A percentile compares a stretch with the other conserved stretches of the same genome.
phyloP scores from a whole-genome alignment of 2,113 vertebrate genomes.

The Ameiurus melas region DNA sequence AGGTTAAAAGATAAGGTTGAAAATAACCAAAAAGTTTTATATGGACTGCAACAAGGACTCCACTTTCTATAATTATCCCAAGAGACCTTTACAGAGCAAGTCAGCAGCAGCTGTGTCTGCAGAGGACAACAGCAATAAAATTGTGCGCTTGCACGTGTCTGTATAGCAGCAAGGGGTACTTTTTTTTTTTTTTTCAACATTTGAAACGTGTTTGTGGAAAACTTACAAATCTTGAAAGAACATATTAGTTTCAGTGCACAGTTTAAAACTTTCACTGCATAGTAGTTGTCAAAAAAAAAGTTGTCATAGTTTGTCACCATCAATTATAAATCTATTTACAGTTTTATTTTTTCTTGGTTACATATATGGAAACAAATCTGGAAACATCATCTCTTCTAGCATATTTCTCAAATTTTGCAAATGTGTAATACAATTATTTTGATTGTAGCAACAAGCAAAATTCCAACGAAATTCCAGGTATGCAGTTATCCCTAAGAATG shows the following conservation, averaged over 20 bases:
- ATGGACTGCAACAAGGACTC: constrained; percentile 22
- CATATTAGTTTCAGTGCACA: background rate
- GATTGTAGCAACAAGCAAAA: background rate
- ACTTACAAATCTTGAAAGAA: background rate
- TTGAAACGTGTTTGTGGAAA: background rate
- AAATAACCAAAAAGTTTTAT: constrained; percentile 37
- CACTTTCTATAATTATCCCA: constrained; percentile 32
- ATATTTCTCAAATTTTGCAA: background rate
- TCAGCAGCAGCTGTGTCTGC: constrained; percentile 46
- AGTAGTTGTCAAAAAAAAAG: background rate
- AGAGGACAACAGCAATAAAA: constrained; percentile 22
- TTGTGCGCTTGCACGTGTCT: background rate
- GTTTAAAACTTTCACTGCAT: background rate
- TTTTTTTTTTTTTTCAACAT: background rate
- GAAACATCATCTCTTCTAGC: background rate
- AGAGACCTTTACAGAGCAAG: constrained; percentile 31
- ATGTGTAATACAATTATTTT: background rate
- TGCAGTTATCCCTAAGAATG: background rate
- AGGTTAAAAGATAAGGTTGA: background rate
- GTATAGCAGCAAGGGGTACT: background rate
- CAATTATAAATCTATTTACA: background rate
- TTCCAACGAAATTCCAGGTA: background rate
- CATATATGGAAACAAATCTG: background rate
- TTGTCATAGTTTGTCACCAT: background rate
- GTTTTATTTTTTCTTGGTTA: background rate